Conservation (phyloP, 2,113 vertebrate species). For the Gadus macrocephalus region DNA sequence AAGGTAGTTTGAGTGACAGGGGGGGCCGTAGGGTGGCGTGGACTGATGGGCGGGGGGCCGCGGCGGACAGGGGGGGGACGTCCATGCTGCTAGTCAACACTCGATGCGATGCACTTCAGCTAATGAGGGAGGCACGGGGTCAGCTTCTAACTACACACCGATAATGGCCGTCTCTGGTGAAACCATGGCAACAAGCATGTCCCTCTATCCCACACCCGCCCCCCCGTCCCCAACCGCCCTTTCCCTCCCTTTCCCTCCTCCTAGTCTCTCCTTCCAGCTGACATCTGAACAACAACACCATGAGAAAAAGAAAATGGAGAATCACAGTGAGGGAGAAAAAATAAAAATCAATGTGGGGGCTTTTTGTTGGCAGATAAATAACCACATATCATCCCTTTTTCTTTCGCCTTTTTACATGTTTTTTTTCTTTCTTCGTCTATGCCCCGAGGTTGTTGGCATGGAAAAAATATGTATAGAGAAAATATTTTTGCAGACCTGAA, state of each 20-base stretch:
- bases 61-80: conserved; percentile 25
- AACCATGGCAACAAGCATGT: conserved; percentile 69
- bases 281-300: conserved; percentile 38
- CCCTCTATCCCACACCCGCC: conserved; percentile 15
- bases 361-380: conserved; percentile 56
- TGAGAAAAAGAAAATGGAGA: background rate
- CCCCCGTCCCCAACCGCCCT: conserved; percentile 35
- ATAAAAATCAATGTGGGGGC: conserved; percentile 53
- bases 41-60: background rate
- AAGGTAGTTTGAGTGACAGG: conserved; percentile 41
- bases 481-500: conserved; percentile 60
- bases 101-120: conserved; percentile 63
- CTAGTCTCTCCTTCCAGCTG: background rate
- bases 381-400: conserved; percentile 17
- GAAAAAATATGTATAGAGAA: conserved; percentile 4
- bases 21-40: background rate
- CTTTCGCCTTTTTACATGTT: conserved; percentile 23
- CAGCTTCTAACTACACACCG: conserved; percentile 67
- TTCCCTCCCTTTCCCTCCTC: conserved; percentile 12
- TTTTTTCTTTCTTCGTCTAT: conserved; percentile 13
- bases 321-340: conserved; percentile 12
- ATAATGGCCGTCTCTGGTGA: conserved; percentile 66
- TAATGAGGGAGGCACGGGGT: conserved; percentile 72
- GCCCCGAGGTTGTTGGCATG: background rate
- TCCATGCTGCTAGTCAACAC: conserved; percentile 65